These are phyloP conservation scores for Lochmaea capreae DNA, from an alignment of 2,888 invertebrate species.

Conservation along the genomic window DNA sequence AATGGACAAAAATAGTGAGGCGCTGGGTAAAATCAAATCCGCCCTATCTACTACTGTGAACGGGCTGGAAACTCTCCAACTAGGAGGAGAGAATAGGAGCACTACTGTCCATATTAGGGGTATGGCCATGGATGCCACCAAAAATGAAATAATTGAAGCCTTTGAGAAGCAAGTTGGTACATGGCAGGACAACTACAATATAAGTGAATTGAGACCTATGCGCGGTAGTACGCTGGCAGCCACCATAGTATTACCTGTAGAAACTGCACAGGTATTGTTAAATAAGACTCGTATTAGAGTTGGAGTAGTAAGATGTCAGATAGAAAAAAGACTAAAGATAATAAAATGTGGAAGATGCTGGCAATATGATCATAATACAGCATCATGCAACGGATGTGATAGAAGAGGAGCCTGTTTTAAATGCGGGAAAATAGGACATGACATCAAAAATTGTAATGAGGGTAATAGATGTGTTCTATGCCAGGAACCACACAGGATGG, in stretches of 20 bases:
- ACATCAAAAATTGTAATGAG: neutral
- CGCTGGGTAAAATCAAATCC: neutral
- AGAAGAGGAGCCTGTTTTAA: constrained; percentile 9
- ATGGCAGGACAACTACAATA: neutral
- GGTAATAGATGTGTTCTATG: constrained; percentile 15
- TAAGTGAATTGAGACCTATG: neutral
- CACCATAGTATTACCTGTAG: neutral
- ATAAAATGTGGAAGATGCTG: constrained; percentile 25
- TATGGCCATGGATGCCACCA: neutral
- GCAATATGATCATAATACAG: constrained; percentile 17
- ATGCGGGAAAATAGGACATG: constrained; percentile 18
- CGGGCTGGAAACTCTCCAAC: neutral
- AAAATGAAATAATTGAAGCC: constrained; percentile 1
- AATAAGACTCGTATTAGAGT: neutral
- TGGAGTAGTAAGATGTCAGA: constrained; percentile 17
- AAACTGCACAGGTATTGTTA: neutral
- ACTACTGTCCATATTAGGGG: constrained; percentile 4
- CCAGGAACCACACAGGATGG: constrained; percentile 14
- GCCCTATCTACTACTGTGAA: neutral
- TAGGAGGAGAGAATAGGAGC: neutral
- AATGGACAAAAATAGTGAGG: neutral
- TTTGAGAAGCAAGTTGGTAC: neutral
- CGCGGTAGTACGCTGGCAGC: neutral
- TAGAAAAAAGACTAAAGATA: neutral
- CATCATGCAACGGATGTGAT: constrained; percentile 13